phyloP scores from a whole-genome alignment of 2,888 invertebrate species.

The Synanthedon vespiformis region DNA sequence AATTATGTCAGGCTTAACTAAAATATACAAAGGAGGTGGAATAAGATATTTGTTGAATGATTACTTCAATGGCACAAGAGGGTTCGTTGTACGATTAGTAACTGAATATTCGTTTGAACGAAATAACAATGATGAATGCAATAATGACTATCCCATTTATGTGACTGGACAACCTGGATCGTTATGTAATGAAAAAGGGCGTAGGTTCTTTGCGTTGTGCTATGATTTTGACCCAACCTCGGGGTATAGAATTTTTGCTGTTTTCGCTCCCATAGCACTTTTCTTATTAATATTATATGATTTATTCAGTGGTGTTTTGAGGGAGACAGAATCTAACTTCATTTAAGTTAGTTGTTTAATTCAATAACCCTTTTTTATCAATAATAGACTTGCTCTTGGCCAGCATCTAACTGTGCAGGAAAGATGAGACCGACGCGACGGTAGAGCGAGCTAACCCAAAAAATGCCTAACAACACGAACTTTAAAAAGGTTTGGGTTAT shows the following conservation, averaged over 20 bases:
- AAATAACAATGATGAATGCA: slow-evolving; percentile 33
- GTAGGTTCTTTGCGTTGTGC: slow-evolving; percentile 38
- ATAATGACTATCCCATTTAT: slow-evolving; percentile 39
- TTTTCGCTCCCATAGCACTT: slow-evolving; percentile 46
- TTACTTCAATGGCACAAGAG: slow-evolving; percentile 31
- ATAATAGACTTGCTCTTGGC: too few species aligned
- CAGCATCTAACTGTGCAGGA: too few species aligned
- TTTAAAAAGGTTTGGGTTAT: too few species aligned
- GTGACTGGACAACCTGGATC: slow-evolving; percentile 35
- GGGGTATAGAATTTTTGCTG: slow-evolving; percentile 47
- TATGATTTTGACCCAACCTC: slow-evolving; percentile 48
- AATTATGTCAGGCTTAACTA: slow-evolving; percentile 30
- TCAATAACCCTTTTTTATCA: too few species aligned
- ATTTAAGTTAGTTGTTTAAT: too few species aligned
- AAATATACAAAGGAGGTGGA: slow-evolving; percentile 29
- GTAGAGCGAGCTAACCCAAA: too few species aligned
- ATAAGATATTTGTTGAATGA: slow-evolving; percentile 17
- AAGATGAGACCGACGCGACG: too few species aligned
- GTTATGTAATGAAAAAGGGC: slow-evolving; percentile 36
- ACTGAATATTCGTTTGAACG: slow-evolving; percentile 40
- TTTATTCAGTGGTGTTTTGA: slow-evolving; percentile 53
- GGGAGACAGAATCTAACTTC: slow-evolving; percentile 30
- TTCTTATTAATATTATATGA: slow-evolving; percentile 55
- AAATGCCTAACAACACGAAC: too few species aligned
- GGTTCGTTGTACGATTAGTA: slow-evolving; percentile 36